Evolutionary conservation across 2,888 invertebrate genomes (phyloP).

Genomic region (Rugalucina vietnamica): DNA sequence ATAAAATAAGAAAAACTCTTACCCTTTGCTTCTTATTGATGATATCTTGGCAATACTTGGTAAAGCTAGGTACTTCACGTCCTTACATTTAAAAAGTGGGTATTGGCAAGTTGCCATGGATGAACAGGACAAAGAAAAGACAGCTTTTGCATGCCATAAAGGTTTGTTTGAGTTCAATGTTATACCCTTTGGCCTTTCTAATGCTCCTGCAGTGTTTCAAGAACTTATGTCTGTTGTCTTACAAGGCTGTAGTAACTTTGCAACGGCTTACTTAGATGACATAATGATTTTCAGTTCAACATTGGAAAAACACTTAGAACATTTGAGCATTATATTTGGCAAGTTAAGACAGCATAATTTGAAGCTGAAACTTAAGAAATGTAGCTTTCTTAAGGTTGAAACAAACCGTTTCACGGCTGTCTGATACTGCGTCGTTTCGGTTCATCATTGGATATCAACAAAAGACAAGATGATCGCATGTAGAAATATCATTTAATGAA

Average conservation of each 20-base stretch:
- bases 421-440: too few relatives aligned
- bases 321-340: neutral
- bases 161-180: slow-evolving; percentile 10
- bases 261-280: slow-evolving; percentile 1
- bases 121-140: slow-evolving; percentile 3
- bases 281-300: neutral
- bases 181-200: slow-evolving; percentile 17
- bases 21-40: slow-evolving; percentile 23
- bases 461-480: too few relatives aligned
- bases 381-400: slow-evolving; percentile 42
- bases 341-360: slow-evolving; percentile 1
- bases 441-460: too few relatives aligned
- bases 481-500: too few relatives aligned
- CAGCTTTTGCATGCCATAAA: neutral
- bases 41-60: slow-evolving; percentile 27
- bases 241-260: slow-evolving; percentile 10
- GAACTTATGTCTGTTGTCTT: slow-evolving; percentile 17
- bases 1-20: slow-evolving; percentile 3
- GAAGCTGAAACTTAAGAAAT: slow-evolving; percentile 46
- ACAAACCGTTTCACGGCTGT: too few relatives aligned
- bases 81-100: slow-evolving; percentile 11
- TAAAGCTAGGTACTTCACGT: slow-evolving; percentile 11
- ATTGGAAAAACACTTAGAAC: neutral
- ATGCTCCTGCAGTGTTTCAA: slow-evolving; percentile 17
- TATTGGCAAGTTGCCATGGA: slow-evolving; percentile 24